Evolutionary conservation across 2,113 vertebrate genomes (phyloP).

Genomic region (Phasianus colchicus): DNA sequence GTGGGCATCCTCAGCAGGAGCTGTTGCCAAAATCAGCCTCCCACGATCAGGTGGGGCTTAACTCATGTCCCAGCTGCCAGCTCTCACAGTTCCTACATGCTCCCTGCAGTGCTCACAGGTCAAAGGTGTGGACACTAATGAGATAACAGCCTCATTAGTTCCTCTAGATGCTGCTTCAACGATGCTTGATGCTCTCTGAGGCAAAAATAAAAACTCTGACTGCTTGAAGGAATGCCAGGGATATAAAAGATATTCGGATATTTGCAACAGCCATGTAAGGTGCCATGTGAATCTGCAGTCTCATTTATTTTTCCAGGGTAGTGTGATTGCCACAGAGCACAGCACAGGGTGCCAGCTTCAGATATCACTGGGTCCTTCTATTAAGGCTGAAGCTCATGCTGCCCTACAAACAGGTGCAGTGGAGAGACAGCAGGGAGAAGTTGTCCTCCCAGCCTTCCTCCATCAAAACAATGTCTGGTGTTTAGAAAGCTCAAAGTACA

Average conservation of each 20-base stretch:
- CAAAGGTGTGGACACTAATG: not conserved
- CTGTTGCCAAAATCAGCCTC: accelerated
- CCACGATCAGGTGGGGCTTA: accelerated
- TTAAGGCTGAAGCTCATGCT: not conserved
- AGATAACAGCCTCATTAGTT: not conserved
- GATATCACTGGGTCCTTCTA: not conserved
- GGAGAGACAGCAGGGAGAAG: not conserved
- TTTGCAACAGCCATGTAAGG: not conserved
- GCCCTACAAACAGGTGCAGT: not conserved
- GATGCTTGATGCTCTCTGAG: not conserved
- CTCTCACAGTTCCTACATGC: accelerated
- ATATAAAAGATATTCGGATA: not conserved
- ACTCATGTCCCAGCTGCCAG: not conserved
- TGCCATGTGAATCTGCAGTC: not conserved
- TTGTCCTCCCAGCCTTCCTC: not conserved
- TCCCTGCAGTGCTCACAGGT: accelerated
- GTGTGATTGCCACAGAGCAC: not conserved
- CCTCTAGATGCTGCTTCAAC: not conserved
- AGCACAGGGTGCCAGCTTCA: not conserved
- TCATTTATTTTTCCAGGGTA: not conserved
- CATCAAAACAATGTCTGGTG: not conserved
- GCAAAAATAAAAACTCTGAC: not conserved
- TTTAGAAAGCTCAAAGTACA: not conserved
- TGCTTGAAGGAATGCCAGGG: not conserved
- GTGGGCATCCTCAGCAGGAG: accelerated